Conservation (phyloP, 2,888 invertebrate genomes). For the Tethea ocularis region DNA sequence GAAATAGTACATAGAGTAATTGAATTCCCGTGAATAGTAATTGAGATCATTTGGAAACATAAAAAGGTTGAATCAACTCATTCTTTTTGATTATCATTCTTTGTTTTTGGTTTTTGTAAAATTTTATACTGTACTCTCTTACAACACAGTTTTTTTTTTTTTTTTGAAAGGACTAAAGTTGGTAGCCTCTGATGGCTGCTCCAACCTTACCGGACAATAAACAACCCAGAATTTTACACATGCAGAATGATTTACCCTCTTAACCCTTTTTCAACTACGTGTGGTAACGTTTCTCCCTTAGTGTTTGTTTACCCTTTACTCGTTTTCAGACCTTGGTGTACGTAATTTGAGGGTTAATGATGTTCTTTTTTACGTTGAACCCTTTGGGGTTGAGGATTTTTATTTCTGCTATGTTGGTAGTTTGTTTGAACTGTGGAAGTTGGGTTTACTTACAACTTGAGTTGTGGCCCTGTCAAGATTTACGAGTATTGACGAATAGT, state of each 20-base stretch:
- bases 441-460: constrained; percentile 3
- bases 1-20: neutral
- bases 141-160: neutral
- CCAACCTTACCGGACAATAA: no score
- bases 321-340: constrained; percentile 18
- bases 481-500: neutral
- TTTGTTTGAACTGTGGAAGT: constrained; percentile 10
- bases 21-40: neutral
- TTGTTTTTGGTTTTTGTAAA: no score
- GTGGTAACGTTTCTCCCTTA: constrained; percentile 13
- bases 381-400: constrained; percentile 21
- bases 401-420: constrained; percentile 29
- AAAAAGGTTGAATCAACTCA: neutral
- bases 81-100: neutral
- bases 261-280: neutral
- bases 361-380: constrained; percentile 34
- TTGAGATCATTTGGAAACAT: neutral
- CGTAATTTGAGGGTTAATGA: constrained; percentile 30
- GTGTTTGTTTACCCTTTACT: constrained; percentile 22
- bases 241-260: constrained; percentile 11
- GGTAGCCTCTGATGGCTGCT: no score
- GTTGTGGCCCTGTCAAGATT: neutral
- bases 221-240: neutral
- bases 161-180: no score
- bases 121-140: neutral